Base-by-base conservation (phyloP, 2,888 invertebrate genomes). In the Lamellibrachia columna region DNA sequence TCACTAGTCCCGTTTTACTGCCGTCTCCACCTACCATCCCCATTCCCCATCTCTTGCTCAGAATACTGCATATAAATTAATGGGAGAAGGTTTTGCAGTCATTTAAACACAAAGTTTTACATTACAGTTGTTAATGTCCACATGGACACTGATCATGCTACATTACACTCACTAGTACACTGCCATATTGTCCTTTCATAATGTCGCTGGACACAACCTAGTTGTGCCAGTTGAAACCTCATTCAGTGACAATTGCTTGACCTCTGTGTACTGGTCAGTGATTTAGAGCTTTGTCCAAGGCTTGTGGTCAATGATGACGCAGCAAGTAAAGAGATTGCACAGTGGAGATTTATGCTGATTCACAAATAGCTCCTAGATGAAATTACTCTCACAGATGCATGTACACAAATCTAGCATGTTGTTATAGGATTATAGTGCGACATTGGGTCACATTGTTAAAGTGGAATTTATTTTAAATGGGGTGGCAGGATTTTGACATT, bases 201-300 rank as follows among this genome's bases (percentile, higher is more conserved):
- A 75, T 75, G 75, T 75, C 75, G n/a, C 22, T 75, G 75, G 75
- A 75, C 22, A 75, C 75, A 22, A 15, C 58, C 58, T 11, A 15
- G 22, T n/a, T 75, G 75, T 15, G n/a, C 75, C 75, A 22, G n/a
- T 75, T 75, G 75, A 75, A 75, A 75, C 75, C 75, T 75, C 15
- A 75, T 75, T 75, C 75, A 75, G 15, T 4, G 22, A 2, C 22
- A 75, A 75, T 75, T 75, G 75, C 75, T 75, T 75, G 75, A 75
- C 75, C 75, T 75, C 22, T n/a, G n/a, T 15, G 75, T 75, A 75
- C 75, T 75, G 75, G 75, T 75, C 75, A 75, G 75, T 75, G 75
- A 75, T 22, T 75, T n/a, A 75, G 75, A 15, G 75, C 15, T 75
- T 75, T 75, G 75, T 75, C 75, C 75, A 75, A 40, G 40, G 40